Base-by-base conservation (phyloP, 2,113 vertebrate species). In the Hystrix cristata region DNA sequence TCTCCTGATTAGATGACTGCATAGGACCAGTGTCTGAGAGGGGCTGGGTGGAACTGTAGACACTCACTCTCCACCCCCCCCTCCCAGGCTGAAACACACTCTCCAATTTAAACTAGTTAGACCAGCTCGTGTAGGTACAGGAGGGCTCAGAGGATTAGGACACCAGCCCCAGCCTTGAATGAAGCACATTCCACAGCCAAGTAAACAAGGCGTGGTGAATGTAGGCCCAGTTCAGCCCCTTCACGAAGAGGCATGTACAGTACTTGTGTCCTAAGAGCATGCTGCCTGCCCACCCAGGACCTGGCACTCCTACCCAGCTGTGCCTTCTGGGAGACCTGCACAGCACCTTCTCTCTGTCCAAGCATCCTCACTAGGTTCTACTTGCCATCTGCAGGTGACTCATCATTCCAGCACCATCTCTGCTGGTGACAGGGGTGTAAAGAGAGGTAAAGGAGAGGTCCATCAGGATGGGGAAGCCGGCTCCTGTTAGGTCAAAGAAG, bases 91-190 rank as follows among this genome's bases (percentile, higher is more conserved):
- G 59, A 96, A 96, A 96, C 86, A 2, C 3, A 91, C 93, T 97
- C 60, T 92, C 87, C 97, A 95, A 57, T 87, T 65, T 57, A 46
- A 97, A 87, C 96, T 91, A 87, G 98, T 97, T 25, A 11, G 94
- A 97, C 98, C 55, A 88, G 98, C 74, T 90, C 0, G 67, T 97
- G 97, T 90, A 92, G 96, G 90, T 65, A 94, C 90, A 0, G 3
- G 51, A 94, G 67, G 90, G 92, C 81, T 93, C 82, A n/a, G 67
- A 53, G 82, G 76, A 97, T 95, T 97, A 96, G 92, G 83, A 87
- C 64, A 38, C 23, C 67, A 82, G 72, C 55, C 59, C 38, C 38
- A n/a, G 93, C 69, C 91, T 95, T 90, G 84, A 96, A 90, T 23
- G 95, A 81, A 88, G 71, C 84, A 96, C 96, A 96, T 98, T 97